A percentile compares a stretch with the other conserved stretches of the same genome.
Evolutionary conservation across 1,140 invertebrate species (phyloP).

Genomic region (Goniozus legneri): DNA sequence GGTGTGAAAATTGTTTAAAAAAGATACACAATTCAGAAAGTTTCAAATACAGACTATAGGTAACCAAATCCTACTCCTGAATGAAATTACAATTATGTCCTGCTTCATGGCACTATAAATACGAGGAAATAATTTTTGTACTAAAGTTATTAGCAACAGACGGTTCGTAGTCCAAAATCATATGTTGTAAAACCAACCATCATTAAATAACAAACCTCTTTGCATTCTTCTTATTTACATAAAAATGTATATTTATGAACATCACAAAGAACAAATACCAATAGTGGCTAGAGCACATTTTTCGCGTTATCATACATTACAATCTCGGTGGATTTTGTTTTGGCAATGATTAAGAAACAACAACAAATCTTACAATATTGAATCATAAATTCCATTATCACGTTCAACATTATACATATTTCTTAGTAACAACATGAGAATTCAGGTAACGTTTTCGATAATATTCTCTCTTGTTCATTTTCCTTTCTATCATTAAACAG

Average conservation of each 20-base stretch:
- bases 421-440: slow-evolving; percentile 23
- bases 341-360: slow-evolving; percentile 23
- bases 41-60: slow-evolving; percentile 8
- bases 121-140: slow-evolving; percentile 21
- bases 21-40: slow-evolving; percentile 6
- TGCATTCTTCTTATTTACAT: neutral
- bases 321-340: slow-evolving; percentile 7
- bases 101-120: slow-evolving; percentile 14
- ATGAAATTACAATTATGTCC: slow-evolving; percentile 17
- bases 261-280: slow-evolving; percentile 18
- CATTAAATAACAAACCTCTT: neutral
- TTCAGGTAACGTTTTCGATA: slow-evolving; percentile 38
- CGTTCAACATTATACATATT: slow-evolving; percentile 14
- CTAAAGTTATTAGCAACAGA: slow-evolving; percentile 6
- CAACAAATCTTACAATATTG: slow-evolving; percentile 13
- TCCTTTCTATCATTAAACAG: too few relatives aligned
- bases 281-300: slow-evolving; percentile 19
- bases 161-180: slow-evolving; percentile 8
- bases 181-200: neutral
- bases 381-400: slow-evolving; percentile 17
- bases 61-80: slow-evolving; percentile 18
- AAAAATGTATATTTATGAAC: slow-evolving; percentile 10
- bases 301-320: slow-evolving; percentile 19
- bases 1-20: slow-evolving; percentile 5
- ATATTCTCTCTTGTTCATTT: slow-evolving; percentile 13